A percentile compares a stretch with the other conserved stretches of the same genome.
Evolutionary conservation across 2,113 vertebrate species (phyloP).

Genomic region (Dasyurus viverrinus): DNA sequence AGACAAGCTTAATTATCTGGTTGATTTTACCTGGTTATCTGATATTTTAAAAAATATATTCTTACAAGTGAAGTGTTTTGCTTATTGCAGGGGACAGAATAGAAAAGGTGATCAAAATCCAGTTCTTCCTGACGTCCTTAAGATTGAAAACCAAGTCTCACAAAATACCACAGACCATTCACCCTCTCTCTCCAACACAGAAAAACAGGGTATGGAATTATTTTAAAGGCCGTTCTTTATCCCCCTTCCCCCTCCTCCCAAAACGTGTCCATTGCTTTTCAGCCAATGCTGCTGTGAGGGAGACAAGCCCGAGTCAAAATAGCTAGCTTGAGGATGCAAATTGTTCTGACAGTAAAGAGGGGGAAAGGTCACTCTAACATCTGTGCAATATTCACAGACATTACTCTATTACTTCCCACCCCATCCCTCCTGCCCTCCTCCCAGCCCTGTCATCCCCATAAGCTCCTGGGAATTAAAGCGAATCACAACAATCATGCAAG

Average conservation of each 20-base stretch:
- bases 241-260: not conserved
- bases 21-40: too few species aligned
- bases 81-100: not conserved
- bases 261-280: not conserved
- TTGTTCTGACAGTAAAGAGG: not conserved
- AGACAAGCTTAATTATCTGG: not conserved
- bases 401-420: not conserved
- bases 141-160: not conserved
- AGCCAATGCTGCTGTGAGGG: not conserved
- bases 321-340: not conserved
- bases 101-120: not conserved
- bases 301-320: not conserved
- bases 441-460: too few species aligned
- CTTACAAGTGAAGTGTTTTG: not conserved
- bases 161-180: not conserved
- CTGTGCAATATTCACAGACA: not conserved
- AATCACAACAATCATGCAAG: not conserved
- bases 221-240: not conserved
- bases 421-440: not conserved
- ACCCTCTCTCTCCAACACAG: not conserved
- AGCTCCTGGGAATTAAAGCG: not conserved
- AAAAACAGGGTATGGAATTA: not conserved
- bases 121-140: not conserved
- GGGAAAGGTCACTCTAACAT: not conserved
- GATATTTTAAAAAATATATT: not conserved